Base-by-base conservation (phyloP, 2,797 vertebrate species). In the Netta rufina region DNA sequence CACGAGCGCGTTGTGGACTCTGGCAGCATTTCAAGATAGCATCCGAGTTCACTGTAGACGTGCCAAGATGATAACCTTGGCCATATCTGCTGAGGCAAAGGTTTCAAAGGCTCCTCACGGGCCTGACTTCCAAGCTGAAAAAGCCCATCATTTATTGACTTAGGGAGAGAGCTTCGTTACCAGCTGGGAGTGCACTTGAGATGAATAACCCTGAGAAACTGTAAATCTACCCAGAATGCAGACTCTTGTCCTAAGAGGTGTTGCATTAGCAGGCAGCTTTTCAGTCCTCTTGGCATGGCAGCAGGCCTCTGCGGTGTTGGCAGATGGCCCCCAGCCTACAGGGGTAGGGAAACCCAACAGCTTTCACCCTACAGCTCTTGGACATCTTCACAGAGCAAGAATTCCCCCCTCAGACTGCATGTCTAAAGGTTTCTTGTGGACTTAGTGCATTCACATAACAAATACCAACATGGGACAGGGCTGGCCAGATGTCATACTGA, bases 31-130 rank as follows among this genome's bases (percentile, higher is more conserved):
- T 95, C 95, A 86, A 82, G 74, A 72, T 6, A 54, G 43, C 0
- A 1, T 8, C 47, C 0, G 0, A 76, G 69, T n/a, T 80, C 39
- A 8, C 33, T 3, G n/a, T 2, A 28, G 86, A 58, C 3, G 1
- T 76, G 92, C 91, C 91, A 91, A 92, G 36, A 22, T 7, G 77
- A 88, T 70, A 96, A 91, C 90, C 95, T 91, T 78, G 89, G 43
- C 81, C 56, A 0, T 56, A 77, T 60, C 90, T 77, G 61, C 58
- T 0, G 4, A 92, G 74, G 30, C 57, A 95, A 84, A 89, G 36
- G 69, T 74, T 70, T 81, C 82, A 93, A 92, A 93, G 79, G 61
- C 82, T 91, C n/a, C 47, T 89, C 72, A 33, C 1, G 1, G 49
- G 11, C 33, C 49, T 77, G 82, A 72, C 51, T 82, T 72, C 27